Conservation (phyloP, 1,140 invertebrate species). For the Saccostrea glomerata region DNA sequence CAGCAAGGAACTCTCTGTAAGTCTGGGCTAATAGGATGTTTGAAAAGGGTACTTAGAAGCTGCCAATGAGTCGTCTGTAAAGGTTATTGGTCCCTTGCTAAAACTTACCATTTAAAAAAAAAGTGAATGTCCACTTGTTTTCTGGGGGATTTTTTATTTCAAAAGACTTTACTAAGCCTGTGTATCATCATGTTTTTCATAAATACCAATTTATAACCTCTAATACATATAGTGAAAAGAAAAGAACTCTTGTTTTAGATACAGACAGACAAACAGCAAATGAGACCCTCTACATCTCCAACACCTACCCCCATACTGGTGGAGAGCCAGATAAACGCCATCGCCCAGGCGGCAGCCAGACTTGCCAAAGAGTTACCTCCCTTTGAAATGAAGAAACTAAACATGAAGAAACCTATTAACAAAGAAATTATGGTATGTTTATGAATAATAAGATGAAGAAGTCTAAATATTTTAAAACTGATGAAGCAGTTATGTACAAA, state of each 20-base stretch:
- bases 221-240: no score
- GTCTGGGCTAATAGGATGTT: background rate
- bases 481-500: background rate
- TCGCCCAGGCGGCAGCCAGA: conserved; percentile 90
- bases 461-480: background rate
- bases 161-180: no score
- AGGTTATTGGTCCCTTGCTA: no score
- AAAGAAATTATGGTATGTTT: conserved; percentile 90
- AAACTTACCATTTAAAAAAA: no score
- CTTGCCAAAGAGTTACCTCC: conserved; percentile 90
- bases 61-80: no score
- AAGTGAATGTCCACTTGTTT: no score
- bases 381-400: conserved; percentile 92
- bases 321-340: conserved; percentile 90
- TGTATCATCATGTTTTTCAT: no score
- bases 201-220: no score
- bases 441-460: background rate
- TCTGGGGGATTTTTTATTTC: no score
- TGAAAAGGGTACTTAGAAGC: no score
- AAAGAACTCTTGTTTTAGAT: background rate
- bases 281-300: conserved; percentile 63
- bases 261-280: conserved; percentile 49
- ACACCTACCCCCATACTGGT: conserved; percentile 76
- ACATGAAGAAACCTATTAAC: conserved; percentile 94
- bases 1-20: background rate